phyloP scores from a whole-genome alignment of 2,888 invertebrate species.

The Crepidodera aurea region DNA sequence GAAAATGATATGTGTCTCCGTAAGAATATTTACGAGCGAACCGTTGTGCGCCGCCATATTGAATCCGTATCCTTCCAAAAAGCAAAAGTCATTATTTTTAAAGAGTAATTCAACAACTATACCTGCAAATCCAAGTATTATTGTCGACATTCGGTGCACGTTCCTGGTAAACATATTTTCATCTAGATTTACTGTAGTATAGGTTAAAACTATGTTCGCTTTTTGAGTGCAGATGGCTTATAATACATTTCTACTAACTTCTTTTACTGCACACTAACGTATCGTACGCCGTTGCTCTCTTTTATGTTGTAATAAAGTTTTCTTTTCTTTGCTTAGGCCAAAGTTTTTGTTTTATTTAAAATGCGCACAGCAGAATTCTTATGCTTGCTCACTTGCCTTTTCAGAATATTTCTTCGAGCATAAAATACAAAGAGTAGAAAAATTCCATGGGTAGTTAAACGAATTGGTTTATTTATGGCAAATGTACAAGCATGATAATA shows the following conservation, averaged over 20 bases:
- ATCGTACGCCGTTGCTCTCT: constrained; percentile 35
- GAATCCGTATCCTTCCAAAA: constrained; percentile 8
- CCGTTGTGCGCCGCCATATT: constrained; percentile 1
- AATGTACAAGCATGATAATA: neutral
- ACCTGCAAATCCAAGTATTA: constrained; percentile 23
- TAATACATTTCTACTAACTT: constrained; percentile 44
- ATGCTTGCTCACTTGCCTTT: constrained; percentile 15
- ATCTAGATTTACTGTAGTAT: constrained; percentile 46
- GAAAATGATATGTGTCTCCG: constrained; percentile 2
- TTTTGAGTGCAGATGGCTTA: constrained; percentile 46
- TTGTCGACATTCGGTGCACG: constrained; percentile 45
- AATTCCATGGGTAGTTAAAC: constrained; percentile 13
- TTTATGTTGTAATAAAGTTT: constrained; percentile 39
- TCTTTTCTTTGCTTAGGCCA: constrained; percentile 30
- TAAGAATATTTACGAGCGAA: constrained; percentile 15
- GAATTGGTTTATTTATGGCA: constrained; percentile 1
- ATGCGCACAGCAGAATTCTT: constrained; percentile 20
- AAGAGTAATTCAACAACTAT: constrained; percentile 11
- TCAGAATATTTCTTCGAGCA: constrained; percentile 7
- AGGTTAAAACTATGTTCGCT: constrained; percentile 37
- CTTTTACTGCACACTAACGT: constrained; percentile 38
- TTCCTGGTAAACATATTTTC: constrained; percentile 46
- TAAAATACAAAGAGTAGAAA: constrained; percentile 17
- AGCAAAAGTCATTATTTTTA: constrained; percentile 17
- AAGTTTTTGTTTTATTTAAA: constrained; percentile 36